A percentile compares a stretch with the other conserved stretches of the same genome.
phyloP scores from a whole-genome alignment of 2,797 vertebrate species.

The Halcyon smyrnensis region DNA sequence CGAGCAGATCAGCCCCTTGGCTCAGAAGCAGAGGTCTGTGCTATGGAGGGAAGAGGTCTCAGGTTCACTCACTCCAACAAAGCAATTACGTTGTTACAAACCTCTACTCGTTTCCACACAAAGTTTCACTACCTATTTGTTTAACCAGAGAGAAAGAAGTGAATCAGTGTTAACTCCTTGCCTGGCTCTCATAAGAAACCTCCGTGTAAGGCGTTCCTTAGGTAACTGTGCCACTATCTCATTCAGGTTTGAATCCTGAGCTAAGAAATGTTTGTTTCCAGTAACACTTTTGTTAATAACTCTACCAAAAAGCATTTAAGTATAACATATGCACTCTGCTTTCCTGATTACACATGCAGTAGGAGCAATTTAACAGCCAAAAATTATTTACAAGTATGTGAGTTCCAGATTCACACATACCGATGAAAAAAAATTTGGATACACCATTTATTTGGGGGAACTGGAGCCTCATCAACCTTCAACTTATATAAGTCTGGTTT shows the following conservation, averaged over 20 bases:
- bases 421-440: neutral
- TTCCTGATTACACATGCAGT: neutral
- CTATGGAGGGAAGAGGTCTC: neutral
- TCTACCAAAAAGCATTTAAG: neutral
- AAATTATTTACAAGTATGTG: neutral
- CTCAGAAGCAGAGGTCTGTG: neutral
- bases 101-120: neutral
- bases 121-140: neutral
- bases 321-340: neutral
- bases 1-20: rapidly evolving
- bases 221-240: neutral
- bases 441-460: neutral
- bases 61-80: neutral
- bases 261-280: neutral
- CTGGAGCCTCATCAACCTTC: neutral
- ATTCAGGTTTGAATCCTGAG: neutral
- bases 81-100: neutral
- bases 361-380: neutral
- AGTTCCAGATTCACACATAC: neutral
- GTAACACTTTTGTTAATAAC: neutral
- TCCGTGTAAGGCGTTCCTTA: neutral
- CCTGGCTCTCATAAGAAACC: neutral
- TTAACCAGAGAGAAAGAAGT: neutral
- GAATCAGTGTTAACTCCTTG: neutral
- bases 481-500: neutral